These are phyloP conservation scores for Eupithecia vulgata DNA, from an alignment of 2,888 invertebrate species.

Conservation along the genomic window DNA sequence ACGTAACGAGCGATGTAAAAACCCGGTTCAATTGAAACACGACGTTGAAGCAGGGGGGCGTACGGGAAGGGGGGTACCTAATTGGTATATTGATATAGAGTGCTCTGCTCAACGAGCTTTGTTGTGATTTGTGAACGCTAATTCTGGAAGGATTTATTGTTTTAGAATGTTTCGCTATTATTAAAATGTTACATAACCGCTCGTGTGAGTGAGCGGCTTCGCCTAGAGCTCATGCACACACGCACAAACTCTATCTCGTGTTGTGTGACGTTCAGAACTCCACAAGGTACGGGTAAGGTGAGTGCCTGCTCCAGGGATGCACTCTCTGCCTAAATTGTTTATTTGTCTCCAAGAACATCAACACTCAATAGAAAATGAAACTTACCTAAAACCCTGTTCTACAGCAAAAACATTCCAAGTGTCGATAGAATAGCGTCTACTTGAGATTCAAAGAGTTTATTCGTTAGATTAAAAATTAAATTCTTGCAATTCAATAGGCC, in stretches of 20 bases:
- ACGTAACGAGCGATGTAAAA: conserved; percentile 24
- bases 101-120: conserved; percentile 41
- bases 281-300: too few relatives aligned
- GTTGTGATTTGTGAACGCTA: conserved; percentile 41
- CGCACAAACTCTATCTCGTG: not conserved
- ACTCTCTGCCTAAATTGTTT: not conserved
- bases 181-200: not conserved
- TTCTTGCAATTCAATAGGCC: not conserved
- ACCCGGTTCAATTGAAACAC: conserved; percentile 33
- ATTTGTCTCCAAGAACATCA: not conserved
- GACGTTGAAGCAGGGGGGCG: not conserved
- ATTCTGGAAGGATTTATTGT: conserved; percentile 41
- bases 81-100: conserved; percentile 43
- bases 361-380: not conserved
- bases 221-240: not conserved
- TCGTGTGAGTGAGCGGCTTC: not conserved
- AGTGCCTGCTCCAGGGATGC: too few relatives aligned
- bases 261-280: not conserved
- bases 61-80: conserved; percentile 22
- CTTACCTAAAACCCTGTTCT: not conserved
- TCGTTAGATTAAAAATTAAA: not conserved
- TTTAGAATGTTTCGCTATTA: conserved; percentile 5
- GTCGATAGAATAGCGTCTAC: not conserved
- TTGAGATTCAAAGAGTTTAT: not conserved
- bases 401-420: not conserved